phyloP scores from a whole-genome alignment of 2,797 vertebrate genomes.

The Molossus molossus region DNA sequence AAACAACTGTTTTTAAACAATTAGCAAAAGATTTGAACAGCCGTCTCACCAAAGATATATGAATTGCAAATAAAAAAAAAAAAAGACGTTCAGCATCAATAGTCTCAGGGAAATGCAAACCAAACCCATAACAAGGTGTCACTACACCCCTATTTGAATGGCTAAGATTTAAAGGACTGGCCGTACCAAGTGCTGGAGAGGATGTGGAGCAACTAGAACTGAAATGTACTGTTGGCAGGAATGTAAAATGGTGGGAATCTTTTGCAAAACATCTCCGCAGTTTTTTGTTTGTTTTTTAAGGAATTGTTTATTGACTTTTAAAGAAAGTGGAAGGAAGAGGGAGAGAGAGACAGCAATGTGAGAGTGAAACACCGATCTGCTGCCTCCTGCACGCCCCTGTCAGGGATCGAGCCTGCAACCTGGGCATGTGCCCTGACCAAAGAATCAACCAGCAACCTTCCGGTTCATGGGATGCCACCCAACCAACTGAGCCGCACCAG shows the following conservation, averaged over 20 bases:
- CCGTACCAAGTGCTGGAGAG: not conserved
- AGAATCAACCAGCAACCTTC: not conserved
- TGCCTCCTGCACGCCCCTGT: not conserved
- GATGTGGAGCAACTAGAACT: not conserved
- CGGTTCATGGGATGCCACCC: not conserved
- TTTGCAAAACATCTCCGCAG: not conserved
- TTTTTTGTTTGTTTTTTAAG: not conserved
- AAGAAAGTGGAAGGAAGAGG: not conserved
- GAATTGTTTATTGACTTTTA: not conserved
- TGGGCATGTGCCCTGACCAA: not conserved
- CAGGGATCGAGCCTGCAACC: not conserved
- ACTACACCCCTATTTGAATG: not conserved
- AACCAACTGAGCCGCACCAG: not conserved
- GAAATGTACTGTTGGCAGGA: not conserved
- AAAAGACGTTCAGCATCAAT: not conserved
- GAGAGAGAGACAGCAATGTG: not conserved
- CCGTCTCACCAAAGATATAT: not conserved
- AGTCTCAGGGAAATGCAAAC: conserved; percentile 2
- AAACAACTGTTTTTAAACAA: conserved; percentile 26
- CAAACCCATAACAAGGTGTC: not conserved
- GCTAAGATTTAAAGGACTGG: not conserved
- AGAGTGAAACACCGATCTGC: not conserved
- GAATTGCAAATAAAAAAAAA: conserved; percentile 38
- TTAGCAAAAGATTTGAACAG: not conserved
- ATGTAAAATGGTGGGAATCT: not conserved